phyloP scores from a whole-genome alignment of 35 echinoderm and acorn worm genomes.

The Apostichopus japonicus region DNA sequence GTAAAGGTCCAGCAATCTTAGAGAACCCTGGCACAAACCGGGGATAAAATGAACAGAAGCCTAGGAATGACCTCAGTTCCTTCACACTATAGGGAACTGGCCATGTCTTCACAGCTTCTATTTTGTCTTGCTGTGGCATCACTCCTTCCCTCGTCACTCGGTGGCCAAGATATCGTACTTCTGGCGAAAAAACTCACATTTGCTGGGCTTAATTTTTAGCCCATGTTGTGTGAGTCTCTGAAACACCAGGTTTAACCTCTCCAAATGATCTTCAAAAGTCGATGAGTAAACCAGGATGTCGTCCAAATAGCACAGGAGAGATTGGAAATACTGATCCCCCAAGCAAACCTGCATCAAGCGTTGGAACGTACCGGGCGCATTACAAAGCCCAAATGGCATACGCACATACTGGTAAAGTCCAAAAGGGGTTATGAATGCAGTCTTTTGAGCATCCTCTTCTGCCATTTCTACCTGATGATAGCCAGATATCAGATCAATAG shows the following conservation, averaged over 20 bases:
- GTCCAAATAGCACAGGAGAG: neutral
- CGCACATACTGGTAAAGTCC: neutral
- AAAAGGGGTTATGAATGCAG: too few species aligned
- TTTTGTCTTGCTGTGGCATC: constrained; percentile 13
- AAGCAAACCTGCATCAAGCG: neutral
- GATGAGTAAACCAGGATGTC: too few species aligned
- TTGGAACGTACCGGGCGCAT: too few species aligned
- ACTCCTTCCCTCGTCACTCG: neutral
- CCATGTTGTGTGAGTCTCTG: too few species aligned
- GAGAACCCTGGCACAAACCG: constrained; percentile 53
- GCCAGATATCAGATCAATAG: neutral
- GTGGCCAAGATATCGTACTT: constrained; percentile 39
- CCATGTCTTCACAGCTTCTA: constrained; percentile 39
- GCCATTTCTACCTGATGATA: constrained; percentile 66
- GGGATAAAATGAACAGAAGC: constrained; percentile 49
- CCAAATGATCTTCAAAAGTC: too few species aligned
- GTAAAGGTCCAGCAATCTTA: constrained; percentile 53
- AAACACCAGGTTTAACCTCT: too few species aligned
- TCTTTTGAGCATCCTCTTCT: constrained; percentile 26
- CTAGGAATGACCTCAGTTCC: constrained; percentile 39
- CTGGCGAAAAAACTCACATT: too few species aligned
- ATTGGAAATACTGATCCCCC: neutral
- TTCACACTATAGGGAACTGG: constrained; percentile 30
- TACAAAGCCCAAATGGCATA: neutral
- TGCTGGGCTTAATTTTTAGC: too few species aligned